Conservation (phyloP, 1,140 invertebrate genomes). For the Pomacea maculata region DNA sequence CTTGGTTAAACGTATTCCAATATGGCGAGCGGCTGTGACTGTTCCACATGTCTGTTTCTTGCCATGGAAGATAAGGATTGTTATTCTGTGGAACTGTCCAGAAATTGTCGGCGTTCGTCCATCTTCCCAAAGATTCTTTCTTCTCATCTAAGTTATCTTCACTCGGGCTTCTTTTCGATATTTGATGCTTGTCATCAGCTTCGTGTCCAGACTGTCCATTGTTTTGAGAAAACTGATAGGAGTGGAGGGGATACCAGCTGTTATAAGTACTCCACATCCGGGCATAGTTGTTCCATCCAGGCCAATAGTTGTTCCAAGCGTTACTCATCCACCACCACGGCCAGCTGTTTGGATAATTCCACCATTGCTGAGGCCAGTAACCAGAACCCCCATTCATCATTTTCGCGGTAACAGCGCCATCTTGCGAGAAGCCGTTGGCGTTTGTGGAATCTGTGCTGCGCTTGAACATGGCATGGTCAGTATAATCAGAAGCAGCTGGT, state of each 20-base stretch:
- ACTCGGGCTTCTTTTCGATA: not conserved
- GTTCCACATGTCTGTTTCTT: not conserved
- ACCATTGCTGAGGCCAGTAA: not conserved
- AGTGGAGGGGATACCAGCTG: not conserved
- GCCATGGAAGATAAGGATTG: too few relatives aligned
- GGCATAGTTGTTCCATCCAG: not conserved
- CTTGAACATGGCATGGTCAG: too few relatives aligned
- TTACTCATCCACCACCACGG: not conserved
- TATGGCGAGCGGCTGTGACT: not conserved
- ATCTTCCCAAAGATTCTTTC: not conserved
- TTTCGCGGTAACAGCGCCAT: not conserved
- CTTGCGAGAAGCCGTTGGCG: not conserved
- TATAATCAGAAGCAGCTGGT: not conserved
- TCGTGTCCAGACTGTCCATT: too few relatives aligned
- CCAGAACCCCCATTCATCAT: not conserved
- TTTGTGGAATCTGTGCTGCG: not conserved
- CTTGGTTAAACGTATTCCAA: too few relatives aligned
- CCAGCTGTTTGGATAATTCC: not conserved
- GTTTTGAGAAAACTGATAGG: not conserved
- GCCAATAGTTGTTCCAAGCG: not conserved
- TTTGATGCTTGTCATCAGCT: not conserved
- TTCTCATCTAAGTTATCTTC: not conserved
- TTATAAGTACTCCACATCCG: slow-evolving; percentile 7
- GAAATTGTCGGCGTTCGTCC: too few relatives aligned
- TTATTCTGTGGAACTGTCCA: too few relatives aligned